phyloP scores from a whole-genome alignment of 1,140 invertebrate genomes.

The Elymnias hypermnestra region DNA sequence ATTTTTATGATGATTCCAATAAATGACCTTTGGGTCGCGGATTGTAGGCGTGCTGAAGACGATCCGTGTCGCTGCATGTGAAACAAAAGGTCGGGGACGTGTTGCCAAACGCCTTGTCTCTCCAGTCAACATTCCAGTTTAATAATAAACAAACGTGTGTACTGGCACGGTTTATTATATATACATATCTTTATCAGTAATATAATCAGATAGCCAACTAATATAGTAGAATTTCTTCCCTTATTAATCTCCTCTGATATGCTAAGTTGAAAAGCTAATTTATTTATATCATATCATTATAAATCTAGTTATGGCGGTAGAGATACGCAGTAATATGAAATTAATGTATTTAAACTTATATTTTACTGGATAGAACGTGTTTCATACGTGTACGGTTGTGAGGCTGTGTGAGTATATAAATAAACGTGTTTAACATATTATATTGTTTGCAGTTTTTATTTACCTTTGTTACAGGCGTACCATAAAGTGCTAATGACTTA shows the following conservation, averaged over 20 bases:
- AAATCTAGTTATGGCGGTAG: slow-evolving; percentile 8
- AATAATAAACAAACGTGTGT: slow-evolving; percentile 13
- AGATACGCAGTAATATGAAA: slow-evolving; percentile 21
- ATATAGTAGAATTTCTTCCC: slow-evolving; percentile 8
- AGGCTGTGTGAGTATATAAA: slow-evolving; percentile 41
- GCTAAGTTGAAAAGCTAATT: slow-evolving; percentile 17
- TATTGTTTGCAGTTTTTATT: slow-evolving; percentile 46
- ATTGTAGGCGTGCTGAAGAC: slow-evolving; percentile 44
- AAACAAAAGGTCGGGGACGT: slow-evolving; percentile 55
- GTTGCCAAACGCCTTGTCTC: slow-evolving; percentile 49
- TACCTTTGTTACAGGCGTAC: slow-evolving; percentile 13
- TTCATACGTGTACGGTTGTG: slow-evolving; percentile 32
- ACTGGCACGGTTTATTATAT: not conserved
- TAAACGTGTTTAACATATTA: slow-evolving; percentile 66
- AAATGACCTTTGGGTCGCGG: slow-evolving; percentile 33
- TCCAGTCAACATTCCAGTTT: slow-evolving; percentile 58
- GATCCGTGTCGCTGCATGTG: slow-evolving; percentile 33
- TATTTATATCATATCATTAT: slow-evolving; percentile 29
- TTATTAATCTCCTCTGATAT: slow-evolving; percentile 14
- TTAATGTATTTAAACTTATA: slow-evolving; percentile 39
- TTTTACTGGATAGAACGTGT: slow-evolving; percentile 21
- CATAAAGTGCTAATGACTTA: slow-evolving; percentile 15
- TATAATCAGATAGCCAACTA: slow-evolving; percentile 5
- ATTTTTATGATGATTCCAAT: slow-evolving; percentile 17
- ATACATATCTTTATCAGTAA: slow-evolving; percentile 6